These are phyloP conservation scores for Eleutherodactylus coqui DNA, from an alignment of 2,797 vertebrate genomes.

Conservation along the genomic window DNA sequence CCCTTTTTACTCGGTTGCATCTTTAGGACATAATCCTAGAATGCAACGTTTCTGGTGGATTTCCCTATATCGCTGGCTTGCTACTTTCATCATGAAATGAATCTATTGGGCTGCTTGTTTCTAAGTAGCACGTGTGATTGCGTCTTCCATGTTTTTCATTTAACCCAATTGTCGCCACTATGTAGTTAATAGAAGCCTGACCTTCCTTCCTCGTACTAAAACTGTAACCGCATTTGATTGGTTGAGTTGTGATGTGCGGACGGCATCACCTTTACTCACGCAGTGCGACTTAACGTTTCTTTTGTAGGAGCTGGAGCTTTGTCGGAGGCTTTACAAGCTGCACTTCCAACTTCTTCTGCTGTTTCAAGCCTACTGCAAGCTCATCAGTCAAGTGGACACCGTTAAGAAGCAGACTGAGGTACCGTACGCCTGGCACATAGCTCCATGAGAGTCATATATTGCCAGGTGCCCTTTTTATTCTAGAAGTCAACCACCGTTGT, in stretches of 20 bases:
- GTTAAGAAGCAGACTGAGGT: slow-evolving; percentile 96
- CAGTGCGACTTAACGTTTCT: slow-evolving; percentile 22
- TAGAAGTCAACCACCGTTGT: background rate
- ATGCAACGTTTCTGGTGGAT: background rate
- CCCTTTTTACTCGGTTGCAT: background rate
- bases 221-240: slow-evolving; percentile 67
- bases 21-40: background rate
- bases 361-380: slow-evolving; percentile 98
- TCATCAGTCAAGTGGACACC: slow-evolving; percentile 91
- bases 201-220: slow-evolving; percentile 69
- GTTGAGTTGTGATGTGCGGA: background rate
- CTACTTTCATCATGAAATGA: slow-evolving; percentile 66
- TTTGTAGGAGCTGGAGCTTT: slow-evolving; percentile 95
- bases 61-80: slow-evolving; percentile 53
- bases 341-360: slow-evolving; percentile 98
- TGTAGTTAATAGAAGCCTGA: slow-evolving; percentile 44
- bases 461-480: background rate
- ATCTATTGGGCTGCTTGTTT: slow-evolving; percentile 62
- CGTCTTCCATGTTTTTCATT: slow-evolving; percentile 68
- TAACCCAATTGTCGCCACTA: slow-evolving; percentile 49
- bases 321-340: slow-evolving; percentile 93
- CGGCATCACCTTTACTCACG: background rate
- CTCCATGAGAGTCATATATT: background rate
- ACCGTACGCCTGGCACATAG: slow-evolving; percentile 57
- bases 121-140: slow-evolving; percentile 64